Evolutionary conservation across 2,113 vertebrate genomes (phyloP).

Genomic region (Pseudorasbora parva): DNA sequence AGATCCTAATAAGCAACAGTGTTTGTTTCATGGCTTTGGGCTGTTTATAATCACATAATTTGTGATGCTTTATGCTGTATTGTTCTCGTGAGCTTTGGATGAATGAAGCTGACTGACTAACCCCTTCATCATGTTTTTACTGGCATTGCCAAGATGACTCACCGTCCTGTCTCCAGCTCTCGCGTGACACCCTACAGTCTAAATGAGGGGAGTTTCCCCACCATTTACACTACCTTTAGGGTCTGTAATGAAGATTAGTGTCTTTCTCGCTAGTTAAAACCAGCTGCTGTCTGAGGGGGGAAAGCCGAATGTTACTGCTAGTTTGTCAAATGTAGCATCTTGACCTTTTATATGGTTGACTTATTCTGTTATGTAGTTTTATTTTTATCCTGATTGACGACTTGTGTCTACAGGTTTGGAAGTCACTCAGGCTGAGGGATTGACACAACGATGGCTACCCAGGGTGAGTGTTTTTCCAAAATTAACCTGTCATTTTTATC

Average conservation of each 20-base stretch:
- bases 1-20: background rate
- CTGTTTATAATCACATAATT: conserved; percentile 11
- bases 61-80: conserved; percentile 6
- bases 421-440: conserved; percentile 77
- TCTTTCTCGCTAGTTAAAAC: conserved; percentile 17
- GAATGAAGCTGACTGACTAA: conserved; percentile 54
- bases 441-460: conserved; percentile 91
- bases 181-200: conserved; percentile 29
- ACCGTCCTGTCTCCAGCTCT: background rate
- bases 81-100: conserved; percentile 32
- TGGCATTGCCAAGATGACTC: conserved; percentile 45
- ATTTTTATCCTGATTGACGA: background rate
- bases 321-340: conserved; percentile 9
- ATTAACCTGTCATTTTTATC: background rate
- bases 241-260: conserved; percentile 29
- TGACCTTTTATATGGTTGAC: background rate
- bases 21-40: background rate
- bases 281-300: conserved; percentile 55
- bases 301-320: conserved; percentile 23
- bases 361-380: background rate
- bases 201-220: conserved; percentile 55
- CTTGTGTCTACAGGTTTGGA: conserved; percentile 70
- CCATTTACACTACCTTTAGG: conserved; percentile 36
- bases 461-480: conserved; percentile 81
- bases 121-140: conserved; percentile 50